Evolutionary conservation across 2,888 invertebrate genomes (phyloP).

Genomic region (Cryptophagus acutangulus): DNA sequence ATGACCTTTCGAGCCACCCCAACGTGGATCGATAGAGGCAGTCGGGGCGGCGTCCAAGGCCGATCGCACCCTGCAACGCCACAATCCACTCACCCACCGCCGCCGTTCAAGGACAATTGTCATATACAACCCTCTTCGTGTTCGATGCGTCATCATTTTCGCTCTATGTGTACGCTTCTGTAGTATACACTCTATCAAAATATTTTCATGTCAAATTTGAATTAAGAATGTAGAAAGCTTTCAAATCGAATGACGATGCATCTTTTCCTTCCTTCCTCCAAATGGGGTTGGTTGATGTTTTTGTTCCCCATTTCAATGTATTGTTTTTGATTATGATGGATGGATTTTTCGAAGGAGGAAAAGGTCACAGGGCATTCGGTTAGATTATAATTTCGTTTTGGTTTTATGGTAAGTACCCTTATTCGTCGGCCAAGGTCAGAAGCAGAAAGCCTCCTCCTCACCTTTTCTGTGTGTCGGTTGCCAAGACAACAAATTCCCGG

Average conservation of each 20-base stretch:
- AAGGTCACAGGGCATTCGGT: constrained; percentile 21
- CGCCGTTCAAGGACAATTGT: constrained; percentile 27
- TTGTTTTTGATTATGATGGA: background rate
- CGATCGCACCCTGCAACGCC: constrained; percentile 28
- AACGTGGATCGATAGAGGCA: constrained; percentile 13
- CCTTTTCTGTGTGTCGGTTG: constrained; percentile 1
- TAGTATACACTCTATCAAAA: too few species aligned
- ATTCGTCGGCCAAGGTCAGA: too few species aligned
- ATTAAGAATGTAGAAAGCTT: too few species aligned
- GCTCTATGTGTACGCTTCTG: too few species aligned
- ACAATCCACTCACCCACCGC: constrained; percentile 17
- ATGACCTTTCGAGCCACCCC: constrained; percentile 8
- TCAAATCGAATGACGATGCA: too few species aligned
- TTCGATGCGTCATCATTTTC: constrained; percentile 1
- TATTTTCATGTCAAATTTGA: too few species aligned
- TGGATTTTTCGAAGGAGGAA: constrained; percentile 4
- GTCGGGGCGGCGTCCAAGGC: constrained; percentile 31
- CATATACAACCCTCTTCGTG: constrained; percentile 4
- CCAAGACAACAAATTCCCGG: too few species aligned
- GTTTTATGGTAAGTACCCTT: constrained; percentile 8
- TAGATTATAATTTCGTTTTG: too few species aligned
- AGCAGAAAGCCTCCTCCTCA: too few species aligned
- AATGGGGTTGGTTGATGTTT: too few species aligned
- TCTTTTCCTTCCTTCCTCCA: too few species aligned
- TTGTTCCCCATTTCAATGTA: too few species aligned